These are phyloP conservation scores for Leptatherina wallacei DNA, from an alignment of 2,797 vertebrate species.

Conservation along the genomic window DNA sequence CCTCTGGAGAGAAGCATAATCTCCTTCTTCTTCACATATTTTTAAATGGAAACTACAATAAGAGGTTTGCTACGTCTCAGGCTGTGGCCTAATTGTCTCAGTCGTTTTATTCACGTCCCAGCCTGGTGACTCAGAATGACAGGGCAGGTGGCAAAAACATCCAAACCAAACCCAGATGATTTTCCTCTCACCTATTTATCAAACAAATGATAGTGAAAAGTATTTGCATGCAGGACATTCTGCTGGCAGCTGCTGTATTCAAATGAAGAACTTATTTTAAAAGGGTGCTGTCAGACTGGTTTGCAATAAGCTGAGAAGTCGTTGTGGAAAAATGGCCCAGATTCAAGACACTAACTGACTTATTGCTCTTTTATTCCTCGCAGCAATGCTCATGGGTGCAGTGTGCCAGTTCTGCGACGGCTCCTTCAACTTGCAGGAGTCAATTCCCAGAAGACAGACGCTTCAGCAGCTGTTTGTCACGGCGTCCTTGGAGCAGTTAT, in stretches of 20 bases:
- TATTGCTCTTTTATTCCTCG: slow-evolving; percentile 43
- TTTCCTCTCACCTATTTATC: slow-evolving; percentile 44
- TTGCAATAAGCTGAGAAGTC: slow-evolving; percentile 18
- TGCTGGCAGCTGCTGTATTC: slow-evolving; percentile 43
- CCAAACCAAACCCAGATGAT: slow-evolving; percentile 20
- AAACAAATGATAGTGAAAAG: slow-evolving; percentile 19
- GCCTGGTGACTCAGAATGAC: slow-evolving; percentile 26
- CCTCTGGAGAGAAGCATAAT: slow-evolving; percentile 65
- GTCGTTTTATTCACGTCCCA: slow-evolving; percentile 59
- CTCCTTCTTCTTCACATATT: slow-evolving; percentile 63
- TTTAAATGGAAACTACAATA: slow-evolving; percentile 75
- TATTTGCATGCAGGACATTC: slow-evolving; percentile 48
- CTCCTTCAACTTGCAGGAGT: slow-evolving; percentile 64
- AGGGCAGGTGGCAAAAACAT: slow-evolving; percentile 46
- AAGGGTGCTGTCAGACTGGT: slow-evolving; percentile 43
- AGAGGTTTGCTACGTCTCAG: slow-evolving; percentile 36
- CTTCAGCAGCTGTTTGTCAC: slow-evolving; percentile 78
- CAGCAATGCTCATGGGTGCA: slow-evolving; percentile 77
- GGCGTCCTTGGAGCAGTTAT: slow-evolving; percentile 74
- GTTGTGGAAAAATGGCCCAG: slow-evolving; percentile 56
- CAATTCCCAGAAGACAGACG: slow-evolving; percentile 49
- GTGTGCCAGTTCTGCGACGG: slow-evolving; percentile 77
- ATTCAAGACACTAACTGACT: slow-evolving; percentile 51
- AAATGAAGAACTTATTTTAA: slow-evolving; percentile 53
- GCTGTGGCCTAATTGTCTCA: slow-evolving; percentile 60